Evolutionary conservation across 2,888 invertebrate genomes (phyloP).

Genomic region (Pocota personata): DNA sequence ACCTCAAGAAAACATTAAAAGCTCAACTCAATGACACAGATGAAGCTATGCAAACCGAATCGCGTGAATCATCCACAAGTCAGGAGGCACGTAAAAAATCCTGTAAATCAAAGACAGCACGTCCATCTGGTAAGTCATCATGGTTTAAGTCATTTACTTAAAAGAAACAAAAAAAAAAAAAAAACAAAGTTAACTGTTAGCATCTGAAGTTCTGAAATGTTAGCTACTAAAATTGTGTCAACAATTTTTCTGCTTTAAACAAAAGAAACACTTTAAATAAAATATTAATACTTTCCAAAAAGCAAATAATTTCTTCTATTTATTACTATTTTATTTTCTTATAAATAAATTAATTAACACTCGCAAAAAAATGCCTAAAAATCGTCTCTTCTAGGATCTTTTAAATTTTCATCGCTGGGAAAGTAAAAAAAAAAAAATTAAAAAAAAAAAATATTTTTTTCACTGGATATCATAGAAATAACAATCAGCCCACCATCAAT

Average conservation of each 20-base stretch:
- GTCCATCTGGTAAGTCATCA: slow-evolving; percentile 77
- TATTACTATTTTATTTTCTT: neutral
- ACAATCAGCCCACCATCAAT: slow-evolving; percentile 44
- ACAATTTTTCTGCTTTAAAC: slow-evolving; percentile 27
- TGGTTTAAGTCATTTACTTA: slow-evolving; percentile 77
- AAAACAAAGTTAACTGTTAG: slow-evolving; percentile 27
- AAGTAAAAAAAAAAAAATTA: slow-evolving; percentile 48
- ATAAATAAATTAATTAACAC: neutral
- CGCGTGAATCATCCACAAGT: slow-evolving; percentile 84
- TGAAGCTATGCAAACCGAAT: slow-evolving; percentile 91
- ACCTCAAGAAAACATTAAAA: slow-evolving; percentile 94
- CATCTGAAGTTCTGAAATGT: slow-evolving; percentile 15
- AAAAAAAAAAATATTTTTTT: slow-evolving; percentile 22
- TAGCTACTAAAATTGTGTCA: slow-evolving; percentile 18
- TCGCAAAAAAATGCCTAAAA: slow-evolving; percentile 50
- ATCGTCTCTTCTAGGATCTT: slow-evolving; percentile 67
- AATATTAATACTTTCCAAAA: neutral
- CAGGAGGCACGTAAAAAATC: slow-evolving; percentile 81
- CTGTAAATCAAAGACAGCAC: slow-evolving; percentile 80
- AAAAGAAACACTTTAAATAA: slow-evolving; percentile 10
- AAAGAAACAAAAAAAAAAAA: slow-evolving; percentile 36
- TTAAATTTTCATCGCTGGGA: slow-evolving; percentile 72
- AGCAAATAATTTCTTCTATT: neutral
- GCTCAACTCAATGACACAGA: slow-evolving; percentile 92
- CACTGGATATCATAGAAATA: slow-evolving; percentile 31